Evolutionary conservation across 2,113 vertebrate species (phyloP).

Genomic region (Pica pica): DNA sequence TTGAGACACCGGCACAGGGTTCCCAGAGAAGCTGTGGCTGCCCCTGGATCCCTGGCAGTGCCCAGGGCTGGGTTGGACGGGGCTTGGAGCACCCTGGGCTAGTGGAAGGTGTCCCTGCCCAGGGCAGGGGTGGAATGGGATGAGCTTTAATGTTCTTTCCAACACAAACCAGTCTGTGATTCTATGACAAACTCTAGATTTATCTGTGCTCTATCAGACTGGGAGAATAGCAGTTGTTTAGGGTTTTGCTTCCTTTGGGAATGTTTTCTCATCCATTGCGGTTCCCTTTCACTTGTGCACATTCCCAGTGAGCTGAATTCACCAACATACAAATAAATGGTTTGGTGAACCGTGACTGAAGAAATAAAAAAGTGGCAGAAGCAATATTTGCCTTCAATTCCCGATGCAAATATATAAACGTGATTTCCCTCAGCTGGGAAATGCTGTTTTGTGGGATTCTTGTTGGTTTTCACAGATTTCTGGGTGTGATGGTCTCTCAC

Average conservation of each 20-base stretch:
- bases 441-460: no score
- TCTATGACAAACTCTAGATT: accelerated
- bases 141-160: background rate
- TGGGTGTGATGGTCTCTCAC: accelerated
- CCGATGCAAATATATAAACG: accelerated
- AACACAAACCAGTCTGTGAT: background rate
- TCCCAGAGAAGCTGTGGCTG: background rate
- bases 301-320: accelerated
- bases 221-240: accelerated
- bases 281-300: background rate
- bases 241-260: accelerated
- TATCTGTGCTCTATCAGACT: accelerated
- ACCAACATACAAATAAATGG: background rate
- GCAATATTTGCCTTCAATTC: background rate
- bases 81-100: background rate
- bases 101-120: background rate
- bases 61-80: background rate
- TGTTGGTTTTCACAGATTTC: background rate
- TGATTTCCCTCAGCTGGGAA: background rate
- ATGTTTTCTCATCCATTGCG: accelerated
- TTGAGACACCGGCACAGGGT: background rate
- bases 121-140: background rate
- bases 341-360: accelerated
- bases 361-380: background rate
- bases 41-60: background rate